Evolutionary conservation across 2,888 invertebrate genomes (phyloP), one percentile per base, ranked within the genome.

Genomic region (Pseudococcus longispinus): DNA sequence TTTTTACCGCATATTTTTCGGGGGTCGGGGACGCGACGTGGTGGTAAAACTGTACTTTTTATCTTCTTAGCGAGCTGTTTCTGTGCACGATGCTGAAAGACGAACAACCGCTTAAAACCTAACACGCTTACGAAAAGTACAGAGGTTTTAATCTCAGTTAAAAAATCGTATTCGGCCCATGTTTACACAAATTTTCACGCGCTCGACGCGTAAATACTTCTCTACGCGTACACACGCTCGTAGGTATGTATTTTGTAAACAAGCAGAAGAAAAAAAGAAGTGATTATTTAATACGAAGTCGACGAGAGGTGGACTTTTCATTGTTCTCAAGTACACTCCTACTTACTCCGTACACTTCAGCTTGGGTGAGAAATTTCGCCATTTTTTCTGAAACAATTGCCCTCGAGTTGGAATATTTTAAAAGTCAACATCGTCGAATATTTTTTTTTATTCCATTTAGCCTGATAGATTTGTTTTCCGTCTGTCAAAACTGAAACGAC

Each of bases 401-500:
- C 70, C 15, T 70, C 29, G 70, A 70, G 32, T 70, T 70, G 70
- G 70, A 70, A 70, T 70, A 70, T 70, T 70, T 70, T 29, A 70
- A 70, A 70, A 60, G 60, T 70, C 29, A 70, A 70, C 70, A 70
- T 29, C 4, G 29, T 29, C 70, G 70, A 70, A 26, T 70, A 29
- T 29, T 80, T 80, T 29, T 80, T 80, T 42, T 80, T 42, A 37
- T 42, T 37, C 42, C 20, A 80, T 42, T 80, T 29, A 80, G 77
- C 20, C 77, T 32, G 42, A 70, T 80, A 80, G 77, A 80, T 80
- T 80, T 80, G 77, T 80, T 80, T 80, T 42, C 77, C 77, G 29
- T 80, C 77, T 80, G 77, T 80, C 77, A 80, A 42, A 70, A 80
- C 20, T 32, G 20, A 42, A 80, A 80, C 77, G 77, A 80, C 77